Conservation (phyloP, 2,797 vertebrate genomes). For the Cheirogaleus major region DNA sequence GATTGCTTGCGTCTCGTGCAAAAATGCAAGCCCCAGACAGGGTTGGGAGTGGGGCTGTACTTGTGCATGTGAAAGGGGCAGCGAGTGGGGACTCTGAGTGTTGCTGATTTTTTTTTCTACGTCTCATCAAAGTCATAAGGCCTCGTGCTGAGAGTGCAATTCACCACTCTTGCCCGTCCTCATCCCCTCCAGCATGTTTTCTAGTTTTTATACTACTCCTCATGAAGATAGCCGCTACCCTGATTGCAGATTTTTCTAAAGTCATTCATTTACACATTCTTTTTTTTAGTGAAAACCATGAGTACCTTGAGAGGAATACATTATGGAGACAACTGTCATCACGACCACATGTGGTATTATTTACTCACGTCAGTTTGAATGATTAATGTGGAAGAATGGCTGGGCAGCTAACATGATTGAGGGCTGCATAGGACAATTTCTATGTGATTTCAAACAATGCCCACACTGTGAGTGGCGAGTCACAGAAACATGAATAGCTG, state of each 20-base stretch:
- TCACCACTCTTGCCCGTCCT: neutral
- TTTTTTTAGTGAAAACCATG: conserved; percentile 31
- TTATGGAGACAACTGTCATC: conserved; percentile 65
- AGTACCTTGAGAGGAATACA: conserved; percentile 73
- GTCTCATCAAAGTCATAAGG: neutral
- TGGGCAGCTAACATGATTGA: conserved; percentile 73
- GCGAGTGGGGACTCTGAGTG: neutral
- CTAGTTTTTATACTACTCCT: neutral
- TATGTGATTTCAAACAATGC: conserved; percentile 77
- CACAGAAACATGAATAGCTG: conserved; percentile 47
- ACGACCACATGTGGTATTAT: conserved; percentile 79
- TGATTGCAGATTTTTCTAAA: neutral
- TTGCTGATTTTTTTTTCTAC: neutral
- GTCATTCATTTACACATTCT: neutral
- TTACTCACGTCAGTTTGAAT: conserved; percentile 78
- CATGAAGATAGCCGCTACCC: neutral
- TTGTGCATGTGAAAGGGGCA: neutral
- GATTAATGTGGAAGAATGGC: conserved; percentile 81
- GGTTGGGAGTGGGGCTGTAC: neutral
- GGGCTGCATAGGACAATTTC: conserved; percentile 75
- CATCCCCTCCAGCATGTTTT: neutral
- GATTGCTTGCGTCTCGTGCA: neutral
- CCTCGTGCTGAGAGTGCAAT: neutral
- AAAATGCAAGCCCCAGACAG: neutral
- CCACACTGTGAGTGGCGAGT: conserved; percentile 60